Base-by-base conservation (phyloP, 2,888 invertebrate genomes). In the Hartigia nigra region DNA sequence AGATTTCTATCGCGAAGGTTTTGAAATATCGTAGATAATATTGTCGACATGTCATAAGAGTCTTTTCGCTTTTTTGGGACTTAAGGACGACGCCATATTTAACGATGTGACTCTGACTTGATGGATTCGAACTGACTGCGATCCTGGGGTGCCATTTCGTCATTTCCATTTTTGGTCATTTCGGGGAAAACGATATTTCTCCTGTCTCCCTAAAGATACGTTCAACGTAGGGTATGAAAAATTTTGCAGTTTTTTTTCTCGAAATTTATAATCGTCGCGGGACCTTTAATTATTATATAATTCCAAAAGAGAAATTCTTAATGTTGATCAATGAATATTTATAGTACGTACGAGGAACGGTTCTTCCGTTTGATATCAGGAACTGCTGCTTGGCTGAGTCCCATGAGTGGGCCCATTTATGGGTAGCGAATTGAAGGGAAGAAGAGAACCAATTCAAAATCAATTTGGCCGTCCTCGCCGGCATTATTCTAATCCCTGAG, bases 1-100 rank as follows among this genome's bases (percentile, higher is more conserved):
- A 72, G 79, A 84, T 84, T 78, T 75, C 81, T 84, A 82, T 84
- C 84, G 76, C 35, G 32, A 74, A 78, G 81, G 81, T 81, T 82
- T 81, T 81, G 81, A 84, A 84, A 85, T 83, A 83, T 84, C 80
- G 78, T 74, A 77, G 84, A 84, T 83, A 81, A 82, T 83, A 84
- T 83, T 83, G 83, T 83, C 83, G 84, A 80, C 81, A 78, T 83
- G 81, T 84, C 85, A 83, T 78, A 78, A 78, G 79, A 77, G 82
- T 32, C 32, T 69, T 34, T 37, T 37, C 12, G 55, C 34, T n/a
- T 36, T 14, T 70, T 72, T 23, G 69, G 70, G 76, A 76, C 76
- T 70, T 69, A 75, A 36, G 72, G 39, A 79, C 74, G 70, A 69
- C 74, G 78, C 74, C 78, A 76, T 69, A 70, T 70, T 70, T 79